phyloP scores from a whole-genome alignment of 2,797 vertebrate species.

The Rhyacichthys aspro region DNA sequence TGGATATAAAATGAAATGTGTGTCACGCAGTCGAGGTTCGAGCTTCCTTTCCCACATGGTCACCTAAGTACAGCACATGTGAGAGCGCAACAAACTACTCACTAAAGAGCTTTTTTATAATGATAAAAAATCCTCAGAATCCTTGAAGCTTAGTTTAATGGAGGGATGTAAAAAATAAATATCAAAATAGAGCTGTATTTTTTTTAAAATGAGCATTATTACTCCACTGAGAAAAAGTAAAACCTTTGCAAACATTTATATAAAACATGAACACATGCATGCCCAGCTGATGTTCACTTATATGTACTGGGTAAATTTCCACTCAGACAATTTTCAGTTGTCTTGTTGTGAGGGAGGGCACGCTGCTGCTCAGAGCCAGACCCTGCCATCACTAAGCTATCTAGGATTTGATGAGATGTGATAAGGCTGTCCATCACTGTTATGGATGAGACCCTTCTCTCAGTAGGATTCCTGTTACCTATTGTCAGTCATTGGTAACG shows the following conservation, averaged over 20 bases:
- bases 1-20: slow-evolving; percentile 40
- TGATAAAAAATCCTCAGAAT: no score
- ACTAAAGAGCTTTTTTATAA: not conserved
- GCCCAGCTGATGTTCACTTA: slow-evolving; percentile 35
- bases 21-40: slow-evolving; percentile 32
- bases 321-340: slow-evolving; percentile 79
- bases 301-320: slow-evolving; percentile 77
- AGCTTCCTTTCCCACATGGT: slow-evolving; percentile 23
- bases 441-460: slow-evolving; percentile 17
- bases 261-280: slow-evolving; percentile 23
- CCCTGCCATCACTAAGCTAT: slow-evolving; percentile 21
- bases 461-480: slow-evolving; percentile 24
- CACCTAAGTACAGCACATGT: not conserved
- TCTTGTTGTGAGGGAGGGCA: slow-evolving; percentile 60
- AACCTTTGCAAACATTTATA: slow-evolving; percentile 16
- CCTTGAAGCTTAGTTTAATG: no score
- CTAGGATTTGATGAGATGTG: slow-evolving; percentile 23
- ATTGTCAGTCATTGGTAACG: not conserved
- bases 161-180: no score
- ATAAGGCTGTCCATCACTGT: slow-evolving; percentile 17
- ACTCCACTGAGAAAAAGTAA: slow-evolving; percentile 31
- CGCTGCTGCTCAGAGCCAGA: slow-evolving; percentile 30
- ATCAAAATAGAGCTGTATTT: no score
- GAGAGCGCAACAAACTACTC: slow-evolving; percentile 2
- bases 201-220: slow-evolving; percentile 49